phyloP scores from a whole-genome alignment of 1,140 invertebrate species.

The Bactericera cockerelli region DNA sequence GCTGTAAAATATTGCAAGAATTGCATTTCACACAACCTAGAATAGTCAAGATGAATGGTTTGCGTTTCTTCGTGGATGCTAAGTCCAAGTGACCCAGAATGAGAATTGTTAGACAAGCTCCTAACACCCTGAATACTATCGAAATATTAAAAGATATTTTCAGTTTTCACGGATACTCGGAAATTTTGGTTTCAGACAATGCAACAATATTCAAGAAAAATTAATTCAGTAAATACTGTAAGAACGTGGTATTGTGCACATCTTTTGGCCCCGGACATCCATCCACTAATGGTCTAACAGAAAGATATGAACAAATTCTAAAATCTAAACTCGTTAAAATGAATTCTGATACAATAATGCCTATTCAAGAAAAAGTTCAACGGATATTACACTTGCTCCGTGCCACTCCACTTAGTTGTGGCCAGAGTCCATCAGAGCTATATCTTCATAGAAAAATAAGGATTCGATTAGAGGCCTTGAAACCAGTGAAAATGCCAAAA shows the following conservation, averaged over 20 bases:
- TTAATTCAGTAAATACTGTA: conserved; percentile 13
- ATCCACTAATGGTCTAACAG: conserved; percentile 26
- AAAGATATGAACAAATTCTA: conserved; percentile 26
- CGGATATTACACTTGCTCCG: neutral
- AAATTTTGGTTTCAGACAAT: conserved; percentile 16
- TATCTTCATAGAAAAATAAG: conserved; percentile 9
- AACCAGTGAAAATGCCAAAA: neutral
- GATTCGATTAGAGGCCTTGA: neutral
- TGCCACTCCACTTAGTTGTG: conserved; percentile 9
- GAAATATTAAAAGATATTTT: conserved; percentile 13
- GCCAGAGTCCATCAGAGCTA: conserved; percentile 1
- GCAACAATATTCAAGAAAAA: conserved; percentile 13
- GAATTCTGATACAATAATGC: conserved; percentile 10
- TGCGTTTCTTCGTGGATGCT: conserved; percentile 30
- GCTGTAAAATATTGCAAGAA: conserved; percentile 24
- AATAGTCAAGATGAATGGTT: conserved; percentile 31
- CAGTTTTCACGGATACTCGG: conserved; percentile 2
- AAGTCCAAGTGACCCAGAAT: conserved; percentile 24
- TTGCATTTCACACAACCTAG: conserved; percentile 31
- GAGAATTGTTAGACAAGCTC: neutral
- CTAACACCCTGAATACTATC: conserved; percentile 6
- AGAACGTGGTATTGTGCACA: conserved; percentile 18
- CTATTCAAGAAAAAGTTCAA: conserved; percentile 1
- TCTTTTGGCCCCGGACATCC: conserved; percentile 26
- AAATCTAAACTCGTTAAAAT: conserved; percentile 25